Base-by-base conservation (phyloP, 2,113 vertebrate species). In the Nanorana parkeri region DNA sequence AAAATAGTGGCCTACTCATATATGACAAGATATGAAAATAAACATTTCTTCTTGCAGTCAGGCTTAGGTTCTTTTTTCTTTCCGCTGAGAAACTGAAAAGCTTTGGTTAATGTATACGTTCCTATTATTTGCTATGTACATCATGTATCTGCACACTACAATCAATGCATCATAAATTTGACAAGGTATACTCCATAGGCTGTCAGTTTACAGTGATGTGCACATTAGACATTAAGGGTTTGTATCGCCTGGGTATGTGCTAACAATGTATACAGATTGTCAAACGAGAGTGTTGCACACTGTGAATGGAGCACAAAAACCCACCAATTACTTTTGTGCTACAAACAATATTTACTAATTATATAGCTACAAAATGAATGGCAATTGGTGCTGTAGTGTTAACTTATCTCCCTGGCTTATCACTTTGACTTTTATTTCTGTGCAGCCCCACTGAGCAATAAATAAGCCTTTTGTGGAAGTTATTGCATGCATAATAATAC, bases 271-370 rank as follows among this genome's bases (percentile, higher is more conserved):
- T 51, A 32, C n/a, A 41, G 17, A 21, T 17, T 77, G 32, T 77
- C 74, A 77, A 77, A 64, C 19, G 29, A 64, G 55, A 74, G 20
- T 4, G 5, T 19, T 20, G 17, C 74, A 63, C 17, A 64, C 23
- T 51, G 74, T 64, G 74, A 77, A 26, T 26, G 60, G 24, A 51
- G 26, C 26, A 47, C 36, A 16, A 77, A 61, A 3, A 24, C 4
- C 32, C 63, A 64, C n/a, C 74, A 32, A 24, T 64, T 61, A 77
- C 74, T 63, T 63, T 77, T 24, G n/a, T 51, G 60, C 61, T 47
- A 47, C 21, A 77, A 41, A 36, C 58, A 51, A 77, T 77, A 64
- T 77, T 64, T 77, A 24, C 60, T 77, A 77, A 77, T 77, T 77
- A 64, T 28, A 77, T 51, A 77, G 29, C 32, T 77, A 20, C 23